Evolutionary conservation across 2,113 vertebrate genomes (phyloP), one percentile per base, ranked within the genome.

Genomic region (Campylomormyrus tamandua): DNA sequence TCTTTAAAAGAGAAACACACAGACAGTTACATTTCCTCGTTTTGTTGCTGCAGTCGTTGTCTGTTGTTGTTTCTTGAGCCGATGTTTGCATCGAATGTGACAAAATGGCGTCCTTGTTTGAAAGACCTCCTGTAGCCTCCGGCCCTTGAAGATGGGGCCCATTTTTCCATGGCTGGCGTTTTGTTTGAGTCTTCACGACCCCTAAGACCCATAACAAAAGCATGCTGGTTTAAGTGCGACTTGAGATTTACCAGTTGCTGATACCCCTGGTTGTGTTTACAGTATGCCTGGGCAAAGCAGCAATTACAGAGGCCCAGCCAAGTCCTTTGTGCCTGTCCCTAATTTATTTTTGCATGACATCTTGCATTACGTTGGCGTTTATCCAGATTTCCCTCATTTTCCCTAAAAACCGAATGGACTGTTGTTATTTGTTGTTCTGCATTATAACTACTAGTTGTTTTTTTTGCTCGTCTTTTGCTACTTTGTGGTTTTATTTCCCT

Each of bases 241-340:
- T 74, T 49, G 27, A 31, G 39, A 49, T 48, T 77, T 53, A 88
- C 83, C 89, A 89, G 88, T 62, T 66, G 42, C 89, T 87, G 89
- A 77, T 90, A 45, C 31, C 46, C 39, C 52, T 83, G 48, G 77
- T 90, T 56, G 15, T 62, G 31, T 62, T 90, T 89, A 89, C 53
- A 39, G 87, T 83, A n/a, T 10, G 90, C 53, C 58, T 35, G 86
- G 35, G 58, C 74, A 87, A 45, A 74, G 45, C 53, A 15, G 62
- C n/a, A 46, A 49, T 39, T 74, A 31, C n/a, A 46, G 13, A 85
- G 31, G 24, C 31, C 21, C 45, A 50, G 56, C 53, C 17, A 49
- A 15, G 87, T 39, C n/a, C 8, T 87, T 27, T n/a, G 24, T 17
- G 13, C 49, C 49, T 35, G 86, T 53, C n/a, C 15, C 31, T 87